Conservation (phyloP, 53 echinoderm and acorn worm species). For the Zoroaster sp. region DNA sequence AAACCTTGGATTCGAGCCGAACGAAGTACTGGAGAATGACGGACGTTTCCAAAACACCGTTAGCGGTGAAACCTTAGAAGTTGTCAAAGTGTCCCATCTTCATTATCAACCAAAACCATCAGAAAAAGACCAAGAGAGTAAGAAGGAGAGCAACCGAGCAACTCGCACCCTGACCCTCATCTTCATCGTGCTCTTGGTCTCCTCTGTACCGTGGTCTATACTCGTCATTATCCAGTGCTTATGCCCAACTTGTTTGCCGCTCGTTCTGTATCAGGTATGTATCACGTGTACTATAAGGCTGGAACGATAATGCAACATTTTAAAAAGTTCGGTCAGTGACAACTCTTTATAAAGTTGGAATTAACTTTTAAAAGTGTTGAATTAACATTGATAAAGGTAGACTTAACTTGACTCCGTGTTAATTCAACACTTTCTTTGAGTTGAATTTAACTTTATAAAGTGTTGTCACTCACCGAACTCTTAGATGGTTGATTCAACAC, state of each 20-base stretch:
- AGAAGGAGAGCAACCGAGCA: conserved; percentile 16
- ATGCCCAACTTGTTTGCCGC: conserved; percentile 53
- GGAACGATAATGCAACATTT: background rate
- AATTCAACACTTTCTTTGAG: too few relatives aligned
- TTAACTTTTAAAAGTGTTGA: too few relatives aligned
- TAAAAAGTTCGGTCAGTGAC: too few relatives aligned
- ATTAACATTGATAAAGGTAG: too few relatives aligned
- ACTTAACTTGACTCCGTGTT: too few relatives aligned
- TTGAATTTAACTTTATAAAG: too few relatives aligned
- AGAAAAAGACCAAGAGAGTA: background rate
- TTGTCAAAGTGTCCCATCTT: too few relatives aligned
- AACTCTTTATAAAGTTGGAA: too few relatives aligned
- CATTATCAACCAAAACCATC: too few relatives aligned
- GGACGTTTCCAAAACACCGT: background rate
- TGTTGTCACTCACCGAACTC: too few relatives aligned
- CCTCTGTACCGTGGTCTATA: background rate
- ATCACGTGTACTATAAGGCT: background rate
- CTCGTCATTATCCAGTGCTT: background rate
- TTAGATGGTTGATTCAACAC: too few relatives aligned
- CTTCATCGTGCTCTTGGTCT: background rate
- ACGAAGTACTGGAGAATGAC: background rate
- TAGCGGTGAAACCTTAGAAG: background rate
- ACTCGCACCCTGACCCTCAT: conserved; percentile 39
- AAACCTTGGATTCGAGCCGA: background rate
- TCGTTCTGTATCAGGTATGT: conserved; percentile 48